Base-by-base conservation (phyloP, 2,113 vertebrate genomes). In the Eudyptes chrysolophus region DNA sequence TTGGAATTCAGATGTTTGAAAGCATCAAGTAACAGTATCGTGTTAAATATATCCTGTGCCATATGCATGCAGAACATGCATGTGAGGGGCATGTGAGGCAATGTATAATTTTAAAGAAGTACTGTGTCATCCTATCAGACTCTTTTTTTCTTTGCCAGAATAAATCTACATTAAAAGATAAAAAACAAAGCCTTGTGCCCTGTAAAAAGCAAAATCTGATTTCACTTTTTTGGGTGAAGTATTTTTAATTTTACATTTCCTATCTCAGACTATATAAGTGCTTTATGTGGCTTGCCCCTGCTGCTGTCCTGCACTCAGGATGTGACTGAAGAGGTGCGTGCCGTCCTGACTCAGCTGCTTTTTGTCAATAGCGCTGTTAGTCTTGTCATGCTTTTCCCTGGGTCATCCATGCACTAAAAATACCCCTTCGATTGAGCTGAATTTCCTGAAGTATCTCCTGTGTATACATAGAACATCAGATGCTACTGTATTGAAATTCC, bases 391-490 rank as follows among this genome's bases (percentile, higher is more conserved):
- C 11, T 22, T 44, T 38, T 14, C 79, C 49, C 62, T 7, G 79
- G 11, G 32, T 32, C 62, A 60, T 1, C n/a, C n/a, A 8, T 4
- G 49, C 49, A 2, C 72, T 51, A 34, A 11, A 84, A 70, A 20
- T 4, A 14, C 20, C n/a, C 62, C 65, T 25, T 16, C 44, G 6
- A 1, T 0, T 1, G 9, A 84, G 29, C 24, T 40, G 11, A 0
- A 20, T 26, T 5, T 19, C 72, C 48, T 46, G 29, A 10, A 10
- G 57, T 1, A 0, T 30, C 46, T 48, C 20, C 72, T 13, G 20
- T 20, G 51, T 1, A 0, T 7, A 8, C 0, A 3, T 2, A 60
- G 61, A n/a, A 18, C 48, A 24, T 10, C 83, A 38, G 48, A 5
- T 3, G 21, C 6, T 38, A 2, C 36, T 8, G 22, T 3, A 6